A percentile compares a stretch with the other conserved stretches of the same genome.
Evolutionary conservation across 2,888 invertebrate genomes (phyloP).

Genomic region (Antitype chi): DNA sequence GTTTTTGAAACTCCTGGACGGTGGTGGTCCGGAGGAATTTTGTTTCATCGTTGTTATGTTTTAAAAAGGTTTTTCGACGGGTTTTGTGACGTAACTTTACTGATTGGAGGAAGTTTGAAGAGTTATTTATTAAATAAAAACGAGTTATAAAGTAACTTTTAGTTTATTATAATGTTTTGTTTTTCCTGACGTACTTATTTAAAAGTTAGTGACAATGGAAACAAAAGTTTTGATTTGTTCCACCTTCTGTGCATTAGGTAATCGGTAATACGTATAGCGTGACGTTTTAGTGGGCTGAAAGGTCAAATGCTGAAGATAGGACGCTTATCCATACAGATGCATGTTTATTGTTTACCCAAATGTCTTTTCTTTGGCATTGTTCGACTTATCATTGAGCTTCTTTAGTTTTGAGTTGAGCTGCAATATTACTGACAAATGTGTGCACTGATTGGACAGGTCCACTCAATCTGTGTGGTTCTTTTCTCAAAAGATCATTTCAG

Average conservation of each 20-base stretch:
- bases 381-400: no score
- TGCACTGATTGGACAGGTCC: no score
- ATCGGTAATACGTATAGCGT: neutral
- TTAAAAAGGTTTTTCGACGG: constrained; percentile 28
- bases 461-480: no score
- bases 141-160: constrained; percentile 12
- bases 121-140: constrained; percentile 14
- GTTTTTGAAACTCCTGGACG: constrained; percentile 42
- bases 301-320: neutral
- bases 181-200: neutral
- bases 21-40: constrained; percentile 12
- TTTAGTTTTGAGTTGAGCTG: no score
- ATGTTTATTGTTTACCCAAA: neutral
- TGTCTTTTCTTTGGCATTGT: no score
- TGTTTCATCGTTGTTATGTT: constrained; percentile 18
- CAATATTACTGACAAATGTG: no score
- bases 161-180: neutral
- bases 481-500: no score
- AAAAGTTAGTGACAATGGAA: neutral
- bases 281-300: neutral
- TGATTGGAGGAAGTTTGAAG: constrained; percentile 28
- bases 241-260: neutral
- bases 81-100: constrained; percentile 28
- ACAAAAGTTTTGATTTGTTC: neutral
- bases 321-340: neutral